A percentile compares a stretch with the other conserved stretches of the same genome.
Conservation (phyloP, 2,113 vertebrate genomes). For the Burhinus oedicnemus region DNA sequence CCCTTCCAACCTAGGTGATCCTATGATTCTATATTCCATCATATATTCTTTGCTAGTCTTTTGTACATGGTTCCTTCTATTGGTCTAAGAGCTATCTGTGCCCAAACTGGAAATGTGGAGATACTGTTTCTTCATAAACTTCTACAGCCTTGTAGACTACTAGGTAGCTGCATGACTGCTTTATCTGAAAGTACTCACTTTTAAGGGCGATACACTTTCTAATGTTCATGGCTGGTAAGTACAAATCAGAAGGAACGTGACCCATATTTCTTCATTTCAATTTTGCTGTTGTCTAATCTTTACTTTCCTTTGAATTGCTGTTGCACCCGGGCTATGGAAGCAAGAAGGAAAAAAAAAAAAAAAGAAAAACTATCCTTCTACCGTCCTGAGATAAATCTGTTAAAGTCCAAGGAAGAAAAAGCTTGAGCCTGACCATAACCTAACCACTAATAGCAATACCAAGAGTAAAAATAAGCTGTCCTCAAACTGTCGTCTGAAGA, state of each 20-base stretch:
- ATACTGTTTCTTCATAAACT: not conserved
- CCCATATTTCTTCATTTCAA: not conserved
- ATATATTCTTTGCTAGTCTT: not conserved
- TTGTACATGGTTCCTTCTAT: not conserved
- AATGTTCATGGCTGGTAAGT: not conserved
- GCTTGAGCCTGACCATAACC: not conserved
- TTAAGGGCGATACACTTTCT: not conserved
- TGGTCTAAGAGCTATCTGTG: not conserved
- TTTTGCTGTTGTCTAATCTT: not conserved
- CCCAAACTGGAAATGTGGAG: not conserved
- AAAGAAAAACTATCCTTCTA: not conserved
- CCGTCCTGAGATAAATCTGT: not conserved
- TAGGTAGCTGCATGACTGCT: not conserved
- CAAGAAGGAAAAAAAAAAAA: not conserved
- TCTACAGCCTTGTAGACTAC: not conserved
- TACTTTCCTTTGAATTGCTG: not conserved
- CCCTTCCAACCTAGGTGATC: too few relatives aligned
- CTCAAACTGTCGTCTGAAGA: not conserved
- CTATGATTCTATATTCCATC: not conserved
- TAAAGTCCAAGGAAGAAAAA: not conserved
- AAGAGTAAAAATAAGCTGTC: not conserved
- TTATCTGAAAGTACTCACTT: not conserved
- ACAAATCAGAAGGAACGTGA: not conserved
- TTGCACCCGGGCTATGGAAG: not conserved
- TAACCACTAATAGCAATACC: not conserved